These are phyloP conservation scores for Athalia circularis DNA, from an alignment of 2,888 invertebrate genomes.

Conservation along the genomic window DNA sequence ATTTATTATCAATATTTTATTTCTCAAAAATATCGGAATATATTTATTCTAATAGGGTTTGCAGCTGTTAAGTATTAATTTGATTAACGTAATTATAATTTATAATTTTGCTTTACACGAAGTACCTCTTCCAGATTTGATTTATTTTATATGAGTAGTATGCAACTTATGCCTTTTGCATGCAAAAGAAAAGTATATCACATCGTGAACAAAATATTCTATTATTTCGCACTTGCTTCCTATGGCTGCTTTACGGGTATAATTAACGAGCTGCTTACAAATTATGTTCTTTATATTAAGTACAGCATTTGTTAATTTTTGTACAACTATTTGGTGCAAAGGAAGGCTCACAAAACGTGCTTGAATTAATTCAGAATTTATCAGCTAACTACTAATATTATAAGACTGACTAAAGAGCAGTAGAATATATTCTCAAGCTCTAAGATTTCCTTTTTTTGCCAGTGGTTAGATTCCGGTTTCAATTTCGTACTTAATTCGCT, in stretches of 20 bases:
- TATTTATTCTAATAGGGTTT: too few relatives aligned
- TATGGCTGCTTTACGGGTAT: slow-evolving; percentile 24
- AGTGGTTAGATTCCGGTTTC: background rate
- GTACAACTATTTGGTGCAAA: slow-evolving; percentile 34
- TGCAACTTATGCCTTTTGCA: background rate
- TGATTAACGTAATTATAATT: background rate
- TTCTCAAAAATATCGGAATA: too few relatives aligned
- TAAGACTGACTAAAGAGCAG: slow-evolving; percentile 40
- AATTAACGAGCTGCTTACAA: background rate
- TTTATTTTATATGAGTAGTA: too few relatives aligned
- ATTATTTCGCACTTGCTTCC: slow-evolving; percentile 23
- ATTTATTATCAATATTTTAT: background rate
- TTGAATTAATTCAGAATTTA: background rate
- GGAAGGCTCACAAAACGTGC: background rate
- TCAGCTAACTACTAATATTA: slow-evolving; percentile 17
- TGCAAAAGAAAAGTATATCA: too few relatives aligned
- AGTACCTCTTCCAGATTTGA: too few relatives aligned
- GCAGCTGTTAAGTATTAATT: background rate
- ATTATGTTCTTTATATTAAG: background rate
- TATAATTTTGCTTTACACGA: too few relatives aligned
- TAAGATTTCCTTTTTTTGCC: background rate
- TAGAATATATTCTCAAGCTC: slow-evolving; percentile 2
- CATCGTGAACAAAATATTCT: background rate
- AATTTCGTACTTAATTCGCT: background rate
- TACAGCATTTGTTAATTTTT: background rate